These are phyloP conservation scores for Pandemis cinnamomeana DNA, from an alignment of 2,888 invertebrate species.

Conservation along the genomic window DNA sequence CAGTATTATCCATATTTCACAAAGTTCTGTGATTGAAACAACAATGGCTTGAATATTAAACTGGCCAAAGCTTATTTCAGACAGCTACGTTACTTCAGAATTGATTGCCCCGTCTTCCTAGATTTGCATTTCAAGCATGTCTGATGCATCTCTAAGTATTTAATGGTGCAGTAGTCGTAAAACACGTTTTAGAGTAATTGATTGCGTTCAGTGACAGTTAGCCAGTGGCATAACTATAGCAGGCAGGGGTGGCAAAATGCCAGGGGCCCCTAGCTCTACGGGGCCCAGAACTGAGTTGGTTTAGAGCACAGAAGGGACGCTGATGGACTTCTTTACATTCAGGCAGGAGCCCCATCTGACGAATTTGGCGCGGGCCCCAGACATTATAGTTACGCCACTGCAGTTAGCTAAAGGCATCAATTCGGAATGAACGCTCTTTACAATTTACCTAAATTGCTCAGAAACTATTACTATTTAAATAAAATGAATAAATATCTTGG, in stretches of 20 bases:
- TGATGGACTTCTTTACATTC: too few relatives aligned
- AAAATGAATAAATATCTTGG: too few relatives aligned
- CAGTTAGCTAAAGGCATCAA: conserved; percentile 9
- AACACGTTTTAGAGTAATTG: conserved; percentile 15
- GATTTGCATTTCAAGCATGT: conserved; percentile 34
- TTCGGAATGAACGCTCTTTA: background rate
- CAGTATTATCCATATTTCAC: background rate
- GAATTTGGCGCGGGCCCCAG: too few relatives aligned
- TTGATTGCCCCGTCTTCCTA: background rate
- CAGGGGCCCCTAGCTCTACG: too few relatives aligned
- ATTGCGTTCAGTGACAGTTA: conserved; percentile 15
- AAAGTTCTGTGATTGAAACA: background rate
- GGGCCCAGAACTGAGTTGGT: too few relatives aligned
- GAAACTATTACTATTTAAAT: too few relatives aligned
- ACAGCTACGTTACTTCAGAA: background rate
- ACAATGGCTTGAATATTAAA: background rate
- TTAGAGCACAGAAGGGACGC: too few relatives aligned
- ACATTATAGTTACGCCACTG: too few relatives aligned
- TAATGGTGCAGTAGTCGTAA: conserved; percentile 18
- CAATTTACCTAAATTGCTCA: background rate
- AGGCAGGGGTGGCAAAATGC: too few relatives aligned
- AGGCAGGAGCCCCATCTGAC: too few relatives aligned
- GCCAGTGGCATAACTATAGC: too few relatives aligned
- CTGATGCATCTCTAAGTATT: conserved; percentile 23
- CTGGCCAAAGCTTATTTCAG: background rate